A percentile compares a stretch with the other conserved stretches of the same genome.
These are phyloP conservation scores for Rutilus rutilus DNA, from an alignment of 2,113 vertebrate species.

Conservation along the genomic window DNA sequence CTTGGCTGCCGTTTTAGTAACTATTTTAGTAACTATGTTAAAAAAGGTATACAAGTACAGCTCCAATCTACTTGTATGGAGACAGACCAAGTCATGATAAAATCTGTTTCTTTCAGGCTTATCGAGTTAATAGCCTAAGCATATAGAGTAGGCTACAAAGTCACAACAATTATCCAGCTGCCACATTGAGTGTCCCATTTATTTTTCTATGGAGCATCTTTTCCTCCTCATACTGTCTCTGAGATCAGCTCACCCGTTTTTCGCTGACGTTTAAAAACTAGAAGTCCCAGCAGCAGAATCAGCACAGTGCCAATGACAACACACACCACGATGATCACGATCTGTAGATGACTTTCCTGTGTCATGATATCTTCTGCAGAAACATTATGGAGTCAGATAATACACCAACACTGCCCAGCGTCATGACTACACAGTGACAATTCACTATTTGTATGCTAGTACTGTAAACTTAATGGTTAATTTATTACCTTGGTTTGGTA, in stretches of 20 bases:
- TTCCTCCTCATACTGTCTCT: neutral
- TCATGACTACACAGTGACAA: neutral
- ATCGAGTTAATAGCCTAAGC: neutral
- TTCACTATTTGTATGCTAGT: neutral
- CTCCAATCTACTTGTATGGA: neutral
- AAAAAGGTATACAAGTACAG: neutral
- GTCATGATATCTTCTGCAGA: slow-evolving; percentile 3
- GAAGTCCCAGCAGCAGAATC: neutral
- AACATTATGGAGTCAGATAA: neutral
- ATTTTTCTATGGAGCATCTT: neutral
- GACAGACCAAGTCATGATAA: neutral
- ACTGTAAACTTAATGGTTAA: neutral
- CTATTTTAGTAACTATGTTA: neutral
- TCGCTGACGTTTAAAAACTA: neutral
- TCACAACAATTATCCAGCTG: neutral
- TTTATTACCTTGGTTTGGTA: neutral
- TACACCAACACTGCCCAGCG: neutral
- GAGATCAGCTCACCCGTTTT: neutral
- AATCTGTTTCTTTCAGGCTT: neutral
- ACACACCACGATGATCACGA: neutral
- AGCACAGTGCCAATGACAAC: neutral
- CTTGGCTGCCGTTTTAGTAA: neutral
- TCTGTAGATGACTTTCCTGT: neutral
- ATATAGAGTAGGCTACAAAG: neutral
- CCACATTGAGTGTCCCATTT: neutral